Conservation (phyloP, 2,888 invertebrate genomes). For the Chalcosyrphus nemorum region DNA sequence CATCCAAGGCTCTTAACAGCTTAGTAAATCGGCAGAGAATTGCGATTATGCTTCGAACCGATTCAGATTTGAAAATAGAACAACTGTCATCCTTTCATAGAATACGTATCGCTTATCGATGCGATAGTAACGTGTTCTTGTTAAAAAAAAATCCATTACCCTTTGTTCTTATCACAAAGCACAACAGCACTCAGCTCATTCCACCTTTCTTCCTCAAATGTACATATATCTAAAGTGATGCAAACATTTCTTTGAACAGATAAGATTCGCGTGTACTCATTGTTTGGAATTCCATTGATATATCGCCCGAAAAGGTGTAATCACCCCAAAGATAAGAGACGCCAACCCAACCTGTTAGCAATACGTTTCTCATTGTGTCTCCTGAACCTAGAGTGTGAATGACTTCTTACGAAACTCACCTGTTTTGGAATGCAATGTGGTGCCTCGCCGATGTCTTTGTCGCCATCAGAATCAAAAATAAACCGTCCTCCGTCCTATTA, state of each 20-base stretch:
- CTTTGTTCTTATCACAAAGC: not conserved
- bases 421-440: constrained; percentile 7
- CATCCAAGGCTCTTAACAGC: too few species aligned
- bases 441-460: not conserved
- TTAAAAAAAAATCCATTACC: not conserved
- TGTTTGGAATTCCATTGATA: constrained; percentile 12
- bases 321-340: constrained; percentile 44
- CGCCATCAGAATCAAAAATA: too few species aligned
- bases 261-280: constrained; percentile 10
- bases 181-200: constrained; percentile 4
- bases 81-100: not conserved
- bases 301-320: constrained; percentile 31
- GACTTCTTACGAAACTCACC: constrained; percentile 49
- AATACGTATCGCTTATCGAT: not conserved
- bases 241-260: constrained; percentile 46
- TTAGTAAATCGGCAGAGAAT: too few species aligned
- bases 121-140: too few species aligned
- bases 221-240: constrained; percentile 38
- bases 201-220: not conserved
- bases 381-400: constrained; percentile 47
- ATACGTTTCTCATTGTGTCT: constrained; percentile 10
- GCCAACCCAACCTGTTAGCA: constrained; percentile 17
- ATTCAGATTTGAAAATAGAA: too few species aligned
- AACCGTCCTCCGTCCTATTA: constrained; percentile 3
- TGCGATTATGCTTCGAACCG: too few species aligned